A percentile compares a stretch with the other conserved stretches of the same genome.
These are phyloP conservation scores for Tethea ocularis DNA, from an alignment of 2,888 invertebrate genomes.

Conservation along the genomic window DNA sequence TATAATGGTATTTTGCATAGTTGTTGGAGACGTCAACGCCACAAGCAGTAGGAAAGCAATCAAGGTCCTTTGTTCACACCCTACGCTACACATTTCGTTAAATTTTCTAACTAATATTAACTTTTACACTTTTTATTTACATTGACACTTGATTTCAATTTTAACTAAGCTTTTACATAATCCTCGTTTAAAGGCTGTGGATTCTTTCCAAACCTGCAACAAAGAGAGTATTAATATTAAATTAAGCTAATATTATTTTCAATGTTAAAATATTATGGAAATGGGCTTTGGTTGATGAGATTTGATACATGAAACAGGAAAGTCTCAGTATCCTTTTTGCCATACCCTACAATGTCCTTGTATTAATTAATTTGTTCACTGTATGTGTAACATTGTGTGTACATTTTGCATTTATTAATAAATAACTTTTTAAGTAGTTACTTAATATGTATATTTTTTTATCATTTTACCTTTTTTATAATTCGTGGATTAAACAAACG, in stretches of 20 bases:
- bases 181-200: constrained; percentile 32
- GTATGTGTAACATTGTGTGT: no score
- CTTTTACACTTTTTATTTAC: constrained; percentile 41
- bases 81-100: constrained; percentile 68
- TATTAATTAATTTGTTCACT: no score
- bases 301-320: no score
- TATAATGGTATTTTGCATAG: constrained; percentile 65
- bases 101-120: constrained; percentile 57
- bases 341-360: no score
- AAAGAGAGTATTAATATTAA: constrained; percentile 33
- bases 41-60: constrained; percentile 61
- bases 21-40: constrained; percentile 65
- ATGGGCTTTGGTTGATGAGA: no score
- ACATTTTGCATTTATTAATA: no score
- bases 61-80: constrained; percentile 59
- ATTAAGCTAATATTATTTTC: not conserved
- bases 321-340: no score
- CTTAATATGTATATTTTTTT: no score
- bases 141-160: constrained; percentile 29
- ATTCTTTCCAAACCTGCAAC: constrained; percentile 66
- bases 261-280: not conserved
- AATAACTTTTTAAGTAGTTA: no score
- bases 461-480: no score
- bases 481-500: no score
- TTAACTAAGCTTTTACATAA: constrained; percentile 26